Base-by-base conservation (phyloP, 2,797 vertebrate species). In the Chaunax sp. region DNA sequence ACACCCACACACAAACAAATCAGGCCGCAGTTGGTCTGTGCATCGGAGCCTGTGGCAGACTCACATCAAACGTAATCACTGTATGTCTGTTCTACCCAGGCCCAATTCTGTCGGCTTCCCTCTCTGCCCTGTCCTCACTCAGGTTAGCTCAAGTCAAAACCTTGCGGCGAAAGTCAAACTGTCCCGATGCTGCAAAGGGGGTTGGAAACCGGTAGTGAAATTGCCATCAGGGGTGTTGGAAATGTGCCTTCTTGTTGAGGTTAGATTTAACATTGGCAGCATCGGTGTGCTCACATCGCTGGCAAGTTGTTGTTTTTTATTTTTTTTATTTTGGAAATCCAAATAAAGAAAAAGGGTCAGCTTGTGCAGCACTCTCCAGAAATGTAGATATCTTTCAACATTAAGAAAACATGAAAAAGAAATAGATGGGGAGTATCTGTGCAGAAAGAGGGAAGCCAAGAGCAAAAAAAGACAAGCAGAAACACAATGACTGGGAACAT, bases 71-170 rank as follows among this genome's bases (percentile, higher is more conserved):
- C 75, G 66, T 69, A 72, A 90, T 88, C 89, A 86, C 67, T 37
- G 71, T 88, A 80, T 59, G 78, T 73, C 78, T 66, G 78, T 26
- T 76, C 78, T 20, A 55, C 72, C 52, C 62, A 19, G 71, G 56
- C 66, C 69, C 47, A 33, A 40, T 72, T 78, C 80, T 73, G 86
- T 83, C 47, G 50, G 45, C 64, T 74, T 67, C 64, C 71, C 80
- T 84, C 77, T 57, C 55, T 12, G 66, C 71, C 72, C 75, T 75
- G 74, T 80, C 74, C 63, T 4, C 65, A 41, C 79, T 86, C 87
- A 79, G 82, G 84, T 88, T 78, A 56, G 82, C 80, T 86, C 69
- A 68, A 78, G 83, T 87, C 86, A 79, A 77, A 89, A 77, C 81
- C 72, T 78, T 69, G 68, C 20, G 75, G 78, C 75, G 57, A 65